Percentiles rank a stretch among this genome's conserved stretches.
These are phyloP conservation scores for Sarcophaga carnaria DNA, from an alignment of 2,888 invertebrate species.

Conservation along the genomic window DNA sequence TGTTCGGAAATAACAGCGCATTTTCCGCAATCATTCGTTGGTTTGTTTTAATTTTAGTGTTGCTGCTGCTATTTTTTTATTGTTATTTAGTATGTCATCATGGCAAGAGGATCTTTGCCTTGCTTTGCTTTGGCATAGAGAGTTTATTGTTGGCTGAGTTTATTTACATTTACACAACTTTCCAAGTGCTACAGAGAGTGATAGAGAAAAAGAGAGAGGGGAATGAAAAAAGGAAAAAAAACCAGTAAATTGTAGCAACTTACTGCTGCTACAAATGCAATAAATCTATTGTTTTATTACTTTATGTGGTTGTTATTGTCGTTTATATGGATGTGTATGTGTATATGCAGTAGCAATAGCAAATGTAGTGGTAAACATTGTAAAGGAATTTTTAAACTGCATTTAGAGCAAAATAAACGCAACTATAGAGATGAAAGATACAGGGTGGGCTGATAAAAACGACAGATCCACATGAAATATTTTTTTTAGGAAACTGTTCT, in stretches of 20 bases:
- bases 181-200: no score
- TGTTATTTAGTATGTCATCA: neutral
- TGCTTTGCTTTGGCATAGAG: neutral
- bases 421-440: neutral
- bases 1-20: slow-evolving; percentile 50
- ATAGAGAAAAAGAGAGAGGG: neutral
- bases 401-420: neutral
- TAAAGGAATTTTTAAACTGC: neutral
- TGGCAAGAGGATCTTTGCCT: neutral
- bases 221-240: neutral
- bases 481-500: no score
- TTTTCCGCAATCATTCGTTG: slow-evolving; percentile 43
- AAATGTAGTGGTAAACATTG: neutral
- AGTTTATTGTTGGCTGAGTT: neutral
- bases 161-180: no score
- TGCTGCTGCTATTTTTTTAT: neutral
- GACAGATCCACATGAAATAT: neutral
- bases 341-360: neutral
- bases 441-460: neutral
- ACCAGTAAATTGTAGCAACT: slow-evolving; percentile 21
- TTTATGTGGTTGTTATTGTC: slow-evolving; percentile 41
- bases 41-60: neutral
- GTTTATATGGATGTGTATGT: slow-evolving; percentile 15
- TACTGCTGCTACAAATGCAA: slow-evolving; percentile 34
- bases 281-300: slow-evolving; percentile 64